Evolutionary conservation across 2,113 vertebrate genomes (phyloP).

Genomic region (Sylvia atricapilla): DNA sequence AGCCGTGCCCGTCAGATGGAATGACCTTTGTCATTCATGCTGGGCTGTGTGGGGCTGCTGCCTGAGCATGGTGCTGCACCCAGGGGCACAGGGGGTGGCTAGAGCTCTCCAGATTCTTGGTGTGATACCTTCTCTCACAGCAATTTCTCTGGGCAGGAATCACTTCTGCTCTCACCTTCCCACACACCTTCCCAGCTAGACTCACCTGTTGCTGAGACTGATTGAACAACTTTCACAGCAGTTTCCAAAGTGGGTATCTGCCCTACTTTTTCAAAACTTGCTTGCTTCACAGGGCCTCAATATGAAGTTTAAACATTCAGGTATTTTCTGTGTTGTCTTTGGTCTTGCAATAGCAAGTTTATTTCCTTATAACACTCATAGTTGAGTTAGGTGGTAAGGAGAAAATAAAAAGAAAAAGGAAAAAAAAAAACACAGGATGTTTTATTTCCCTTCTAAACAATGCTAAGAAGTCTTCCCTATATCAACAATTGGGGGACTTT

Average conservation of each 20-base stretch:
- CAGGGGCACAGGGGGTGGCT: background rate
- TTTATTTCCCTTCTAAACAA: background rate
- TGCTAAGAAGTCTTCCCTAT: background rate
- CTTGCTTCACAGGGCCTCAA: background rate
- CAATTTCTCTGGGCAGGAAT: background rate
- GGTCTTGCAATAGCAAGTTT: background rate
- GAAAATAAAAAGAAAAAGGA: no score
- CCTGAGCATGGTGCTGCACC: fast-evolving
- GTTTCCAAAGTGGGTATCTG: background rate
- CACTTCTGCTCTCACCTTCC: background rate
- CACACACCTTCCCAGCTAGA: background rate
- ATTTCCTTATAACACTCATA: background rate
- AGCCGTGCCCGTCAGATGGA: background rate
- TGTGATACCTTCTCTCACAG: background rate
- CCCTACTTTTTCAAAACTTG: background rate
- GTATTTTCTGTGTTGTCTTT: background rate
- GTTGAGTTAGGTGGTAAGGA: background rate
- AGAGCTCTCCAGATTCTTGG: background rate
- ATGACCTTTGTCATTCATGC: fast-evolving
- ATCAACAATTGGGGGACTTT: background rate
- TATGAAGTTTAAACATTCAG: background rate
- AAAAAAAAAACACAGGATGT: background rate
- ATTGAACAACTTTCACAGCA: background rate
- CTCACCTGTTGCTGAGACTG: background rate
- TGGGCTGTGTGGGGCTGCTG: background rate